Base-by-base conservation (phyloP, 2,888 invertebrate genomes). In the Glaucopsyche alexis region DNA sequence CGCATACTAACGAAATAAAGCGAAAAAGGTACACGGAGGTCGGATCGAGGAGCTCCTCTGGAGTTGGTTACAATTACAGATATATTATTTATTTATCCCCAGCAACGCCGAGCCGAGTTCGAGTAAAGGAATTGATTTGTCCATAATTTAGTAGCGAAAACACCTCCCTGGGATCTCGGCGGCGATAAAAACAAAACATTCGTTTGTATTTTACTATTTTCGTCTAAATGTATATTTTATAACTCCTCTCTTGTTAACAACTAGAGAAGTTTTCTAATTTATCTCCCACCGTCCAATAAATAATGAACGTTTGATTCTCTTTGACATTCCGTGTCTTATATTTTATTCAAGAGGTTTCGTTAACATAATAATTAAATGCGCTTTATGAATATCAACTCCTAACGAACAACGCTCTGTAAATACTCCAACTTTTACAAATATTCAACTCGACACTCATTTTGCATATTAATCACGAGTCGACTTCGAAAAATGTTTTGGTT, bases 321-420 rank as follows among this genome's bases (percentile, higher is more conserved):
- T 91, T 91, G 92, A 91, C 89, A 87, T 84, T 81, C 83, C 82
- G 81, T 80, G 79, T 85, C 88, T 90, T 82, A 90, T 90, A 91
- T 91, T 90, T 91, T 91, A 93, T 93, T 91, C 92, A 92, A 87
- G 88, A 87, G 87, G 86, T 87, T 89, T 90, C 90, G 90, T 93
- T 93, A 88, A 88, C 91, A 92, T 92, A 90, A 89, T 92, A 92
- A 92, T 92, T 91, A 92, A 91, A 92, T 85, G 86, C 89, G 86
- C 87, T 89, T 91, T 89, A 90, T 92, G 92, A 92, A 93, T 92
- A 91, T 85, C 87, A 91, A 91, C 82, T 88, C 85, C 85, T 87
- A 85, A 85, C 87, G 67, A 50, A 66, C 86, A 87, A 89, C 91
- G 87, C 88, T 86, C 84, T 82, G 84, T 85, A 89, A 91, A 90